Base-by-base conservation (phyloP, 2,888 invertebrate genomes). In the Polydrusus tereticollis region DNA sequence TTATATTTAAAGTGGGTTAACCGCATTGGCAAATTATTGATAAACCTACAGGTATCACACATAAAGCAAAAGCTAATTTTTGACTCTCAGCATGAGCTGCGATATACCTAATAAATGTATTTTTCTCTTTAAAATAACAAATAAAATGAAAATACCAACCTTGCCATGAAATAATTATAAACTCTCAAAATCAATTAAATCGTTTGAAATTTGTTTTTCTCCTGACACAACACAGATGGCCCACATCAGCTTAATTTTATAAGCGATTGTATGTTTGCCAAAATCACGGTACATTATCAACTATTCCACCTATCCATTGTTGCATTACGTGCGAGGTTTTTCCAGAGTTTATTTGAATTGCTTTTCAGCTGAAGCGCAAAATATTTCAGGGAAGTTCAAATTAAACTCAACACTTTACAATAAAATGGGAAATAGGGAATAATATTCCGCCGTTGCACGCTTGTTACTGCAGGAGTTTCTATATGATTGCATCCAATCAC, bases 101-200 rank as follows among this genome's bases (percentile, higher is more conserved):
- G n/a, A n/a, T 29, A 4, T 29, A 29, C 29, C 4, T 4, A 29
- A 29, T 29, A 5, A 29, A 29, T 33, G 2, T 7, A 47, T 12
- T 21, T 20, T 47, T 47, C 10, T 21, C 16, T 21, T 29, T n/a
- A 52, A 50, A 29, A 52, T 29, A 29, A 52, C 29, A 52, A 52
- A 52, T 47, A n/a, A 14, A 29, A 52, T 26, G 8, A 29, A 26
- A 52, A 52, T 26, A 7, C n/a, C 29, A 26, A 16, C 20, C 45
- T 45, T 52, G 52, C 26, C 29, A 52, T 55, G 16, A 55, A 52
- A 29, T 52, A 52, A 52, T 43, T 26, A 58, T 38, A 38, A 59
- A 59, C 36, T 59, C 18, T 14, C 16, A 20, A 59, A 38, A 38
- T 33, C 59, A 14, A 59, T 59, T 59, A 43, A 59, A 23, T n/a